These are phyloP conservation scores for Syngnathus typhle DNA, from an alignment of 2,113 vertebrate genomes.

Conservation along the genomic window DNA sequence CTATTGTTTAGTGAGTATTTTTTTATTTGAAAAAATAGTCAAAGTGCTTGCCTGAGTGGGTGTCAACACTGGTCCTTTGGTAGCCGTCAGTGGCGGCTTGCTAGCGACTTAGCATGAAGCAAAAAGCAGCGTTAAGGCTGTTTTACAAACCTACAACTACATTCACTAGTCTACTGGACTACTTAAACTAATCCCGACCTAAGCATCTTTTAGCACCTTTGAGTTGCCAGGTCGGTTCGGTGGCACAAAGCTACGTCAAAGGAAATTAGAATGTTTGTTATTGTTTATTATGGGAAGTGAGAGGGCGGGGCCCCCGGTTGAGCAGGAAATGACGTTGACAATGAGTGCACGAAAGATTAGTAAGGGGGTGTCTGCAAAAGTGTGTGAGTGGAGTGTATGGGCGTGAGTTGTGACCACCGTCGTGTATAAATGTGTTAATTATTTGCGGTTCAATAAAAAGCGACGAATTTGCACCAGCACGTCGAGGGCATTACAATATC, in stretches of 20 bases:
- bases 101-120: conserved; percentile 23
- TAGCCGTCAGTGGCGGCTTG: conserved; percentile 41
- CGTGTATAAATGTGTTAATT: no score
- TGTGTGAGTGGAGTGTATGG: no score
- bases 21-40: conserved; percentile 19
- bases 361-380: no score
- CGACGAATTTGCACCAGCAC: no score
- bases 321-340: no score
- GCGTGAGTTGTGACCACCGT: no score
- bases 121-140: conserved; percentile 7
- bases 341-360: no score
- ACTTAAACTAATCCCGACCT: background rate
- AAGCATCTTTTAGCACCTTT: conserved; percentile 13
- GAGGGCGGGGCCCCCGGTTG: no score
- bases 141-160: conserved; percentile 6
- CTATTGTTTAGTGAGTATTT: background rate
- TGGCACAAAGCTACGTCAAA: conserved; percentile 26
- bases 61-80: conserved; percentile 34
- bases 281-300: no score
- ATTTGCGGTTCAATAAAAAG: no score
- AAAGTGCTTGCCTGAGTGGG: conserved; percentile 47
- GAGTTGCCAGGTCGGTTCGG: background rate
- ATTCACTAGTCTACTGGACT: background rate
- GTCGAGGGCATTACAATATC: conserved; percentile 2
- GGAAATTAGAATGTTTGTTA: no score